Evolutionary conservation across 2,113 vertebrate species (phyloP), one percentile per base, ranked within the genome.

Genomic region (Nesogale talazaci): DNA sequence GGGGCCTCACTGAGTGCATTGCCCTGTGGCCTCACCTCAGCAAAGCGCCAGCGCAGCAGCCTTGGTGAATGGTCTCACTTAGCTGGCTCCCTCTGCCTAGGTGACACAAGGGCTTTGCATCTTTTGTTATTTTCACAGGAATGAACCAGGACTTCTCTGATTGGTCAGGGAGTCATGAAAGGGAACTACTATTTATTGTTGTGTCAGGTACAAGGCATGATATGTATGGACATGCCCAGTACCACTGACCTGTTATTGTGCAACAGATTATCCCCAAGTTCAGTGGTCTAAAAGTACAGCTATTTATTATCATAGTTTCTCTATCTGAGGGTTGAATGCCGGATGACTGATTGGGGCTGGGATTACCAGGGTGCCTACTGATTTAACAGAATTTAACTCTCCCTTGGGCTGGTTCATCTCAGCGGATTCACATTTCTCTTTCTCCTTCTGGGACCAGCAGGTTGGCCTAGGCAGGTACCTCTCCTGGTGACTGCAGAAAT

Each of bases 1-100:
- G 86, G 34, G 38, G 16, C 61, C 29, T 7, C 1, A 0, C 25
- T n/a, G 23, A 12, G n/a, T 12, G 20, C 29, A 1, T 15, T 1
- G 17, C 25, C n/a, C 42, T n/a, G 11, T 9, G 34, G 87, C 25
- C 20, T 17, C 4, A 19, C 34, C 76, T 69, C 36, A 42, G 75
- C 78, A 29, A 40, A 20, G 22, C 89, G 22, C n/a, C 74, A 27
- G n/a, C n/a, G n/a, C 11, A 2, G 6, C 57, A 52, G 34, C 31
- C 16, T 0, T 25, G 4, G 17, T n/a, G 14, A 15, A 15, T 16
- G 59, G 2, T 6, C 6, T 34, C 12, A 27, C 42, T 72, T 29
- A 46, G 23, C 25, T 22, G 1, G 0, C 29, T n/a, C 12, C 61
- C 29, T 79, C 61, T 3, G 4, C 31, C 56, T 52, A 36, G 42